Evolutionary conservation across 2,888 invertebrate species (phyloP).

Genomic region (Chamaedrilus cognettii): DNA sequence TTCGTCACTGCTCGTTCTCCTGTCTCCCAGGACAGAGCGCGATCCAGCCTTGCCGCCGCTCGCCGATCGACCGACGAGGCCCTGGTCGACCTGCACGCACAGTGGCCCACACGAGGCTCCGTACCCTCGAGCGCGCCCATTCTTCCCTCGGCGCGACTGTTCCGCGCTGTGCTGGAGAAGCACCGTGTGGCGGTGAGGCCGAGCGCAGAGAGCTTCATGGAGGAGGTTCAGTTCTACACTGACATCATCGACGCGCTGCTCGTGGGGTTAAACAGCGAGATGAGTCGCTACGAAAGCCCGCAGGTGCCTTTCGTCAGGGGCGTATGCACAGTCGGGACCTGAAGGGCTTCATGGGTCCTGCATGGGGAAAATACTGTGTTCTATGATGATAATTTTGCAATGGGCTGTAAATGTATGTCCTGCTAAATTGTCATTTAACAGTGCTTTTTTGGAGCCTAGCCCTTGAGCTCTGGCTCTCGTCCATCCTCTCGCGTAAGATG

Average conservation of each 20-base stretch:
- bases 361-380: no score
- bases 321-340: no score
- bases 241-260: constrained; percentile 34
- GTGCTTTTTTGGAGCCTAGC: no score
- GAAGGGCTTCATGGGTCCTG: no score
- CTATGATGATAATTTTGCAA: no score
- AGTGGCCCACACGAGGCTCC: constrained; percentile 22
- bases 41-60: constrained; percentile 9
- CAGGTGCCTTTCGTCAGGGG: no score
- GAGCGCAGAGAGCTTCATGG: constrained; percentile 33
- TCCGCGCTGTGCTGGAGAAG: constrained; percentile 33
- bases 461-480: no score
- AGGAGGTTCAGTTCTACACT: constrained; percentile 39
- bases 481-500: no score
- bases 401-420: no score
- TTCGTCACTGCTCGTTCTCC: not conserved
- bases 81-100: constrained; percentile 16
- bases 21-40: not conserved
- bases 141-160: constrained; percentile 28
- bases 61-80: constrained; percentile 26
- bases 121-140: not conserved
- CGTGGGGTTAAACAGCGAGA: constrained; percentile 29
- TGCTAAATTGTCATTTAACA: no score
- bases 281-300: constrained; percentile 11
- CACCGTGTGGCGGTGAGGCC: constrained; percentile 30